Evolutionary conservation across 2,888 invertebrate genomes (phyloP), one percentile per base, ranked within the genome.

Genomic region (Phyllotreta cruciferae): DNA sequence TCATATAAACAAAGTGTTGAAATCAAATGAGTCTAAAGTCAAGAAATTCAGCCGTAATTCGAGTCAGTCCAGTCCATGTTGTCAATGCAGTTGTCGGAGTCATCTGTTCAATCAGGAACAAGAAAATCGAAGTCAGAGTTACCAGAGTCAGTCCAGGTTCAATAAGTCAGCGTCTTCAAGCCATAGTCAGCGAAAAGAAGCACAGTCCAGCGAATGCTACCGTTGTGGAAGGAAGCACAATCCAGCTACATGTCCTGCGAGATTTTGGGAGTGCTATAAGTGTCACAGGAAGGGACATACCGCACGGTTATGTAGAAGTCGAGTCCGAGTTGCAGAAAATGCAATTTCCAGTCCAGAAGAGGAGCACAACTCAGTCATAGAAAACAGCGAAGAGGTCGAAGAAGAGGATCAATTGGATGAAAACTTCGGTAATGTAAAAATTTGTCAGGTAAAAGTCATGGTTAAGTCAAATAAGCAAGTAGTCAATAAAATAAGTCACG

Each of bases 261-360:
- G 45, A 6, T 56, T 45, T 45, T 56, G 44, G 10, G 45, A 44
- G 11, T 56, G 56, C 36, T 34, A 56, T 56, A 35, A 13, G 5
- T 56, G 56, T n/a, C 35, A 45, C 35, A 44, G 56, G 11, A 34
- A 10, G 44, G 56, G 44, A 44, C 56, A 56, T 14, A 42, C 56
- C 42, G 56, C 56, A 11, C 45, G 41, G 37, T 36, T 36, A 10
- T 56, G 56, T 45, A 56, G 45, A 45, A 56, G 11, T 52, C 35
- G n/a, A 11, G 37, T 36, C 35, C 6, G 52, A 10, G 36, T 37
- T 35, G 52, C 37, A 11, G 52, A 52, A 52, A 24, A 24, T 24
- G 24, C 24, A 24, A 24, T 24, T 24, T 24, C 24, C 24, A 24
- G 24, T 24, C 24, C 24, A 24, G 24, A 24, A 24, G 24, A 4